Evolutionary conservation across 2,113 vertebrate genomes (phyloP).

Genomic region (Saguinus midas): DNA sequence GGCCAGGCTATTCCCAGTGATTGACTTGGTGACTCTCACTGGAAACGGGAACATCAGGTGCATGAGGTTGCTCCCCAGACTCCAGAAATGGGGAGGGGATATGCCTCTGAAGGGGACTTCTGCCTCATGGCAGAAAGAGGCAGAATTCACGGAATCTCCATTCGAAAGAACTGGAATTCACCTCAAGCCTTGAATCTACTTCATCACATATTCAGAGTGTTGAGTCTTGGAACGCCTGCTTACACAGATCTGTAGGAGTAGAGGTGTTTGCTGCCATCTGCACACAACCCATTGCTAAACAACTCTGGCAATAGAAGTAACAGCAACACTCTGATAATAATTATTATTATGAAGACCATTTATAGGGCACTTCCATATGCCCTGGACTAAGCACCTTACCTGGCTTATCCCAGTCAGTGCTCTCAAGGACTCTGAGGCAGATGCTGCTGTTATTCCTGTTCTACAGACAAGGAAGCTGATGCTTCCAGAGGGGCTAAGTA

Average conservation of each 20-base stretch:
- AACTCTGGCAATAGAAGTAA: not conserved
- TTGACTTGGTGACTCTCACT: constrained; percentile 78
- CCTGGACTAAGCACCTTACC: not conserved
- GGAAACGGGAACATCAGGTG: not conserved
- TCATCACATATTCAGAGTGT: not conserved
- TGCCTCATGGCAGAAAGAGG: not conserved
- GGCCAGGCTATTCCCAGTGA: constrained; percentile 82
- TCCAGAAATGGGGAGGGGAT: not conserved
- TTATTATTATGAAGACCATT: not conserved
- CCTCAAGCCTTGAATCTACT: not conserved
- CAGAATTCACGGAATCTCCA: too few relatives aligned
- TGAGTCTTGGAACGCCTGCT: not conserved
- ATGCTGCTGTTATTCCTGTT: not conserved
- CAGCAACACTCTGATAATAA: not conserved
- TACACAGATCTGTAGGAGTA: not conserved
- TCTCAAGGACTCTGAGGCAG: not conserved
- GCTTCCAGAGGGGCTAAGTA: not conserved
- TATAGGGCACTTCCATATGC: not conserved
- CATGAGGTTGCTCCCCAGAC: not conserved
- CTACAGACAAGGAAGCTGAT: not conserved
- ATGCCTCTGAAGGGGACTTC: not conserved
- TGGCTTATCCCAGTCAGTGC: not conserved
- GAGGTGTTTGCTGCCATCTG: not conserved
- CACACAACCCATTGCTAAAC: not conserved
- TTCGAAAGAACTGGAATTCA: not conserved